These are phyloP conservation scores for Perca fluviatilis DNA, from an alignment of 2,113 vertebrate species.

Conservation along the genomic window DNA sequence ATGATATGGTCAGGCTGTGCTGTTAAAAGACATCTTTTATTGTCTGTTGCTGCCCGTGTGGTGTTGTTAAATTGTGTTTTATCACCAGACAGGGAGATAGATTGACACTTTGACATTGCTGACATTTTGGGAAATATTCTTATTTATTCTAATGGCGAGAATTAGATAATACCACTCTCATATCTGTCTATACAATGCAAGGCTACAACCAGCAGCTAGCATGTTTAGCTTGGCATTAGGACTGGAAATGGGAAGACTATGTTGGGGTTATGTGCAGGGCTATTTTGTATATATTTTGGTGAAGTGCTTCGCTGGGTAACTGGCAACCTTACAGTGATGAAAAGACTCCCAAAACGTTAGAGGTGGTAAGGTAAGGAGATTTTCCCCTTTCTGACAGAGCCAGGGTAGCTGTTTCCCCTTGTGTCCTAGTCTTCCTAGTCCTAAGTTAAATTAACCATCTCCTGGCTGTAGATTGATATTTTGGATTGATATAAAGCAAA, in stretches of 20 bases:
- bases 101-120: background rate
- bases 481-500: background rate
- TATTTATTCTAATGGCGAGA: background rate
- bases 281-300: too few relatives aligned
- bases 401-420: background rate
- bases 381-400: background rate
- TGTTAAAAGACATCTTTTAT: background rate
- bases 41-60: background rate
- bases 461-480: background rate
- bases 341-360: too few relatives aligned
- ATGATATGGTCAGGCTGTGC: background rate
- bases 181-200: background rate
- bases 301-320: too few relatives aligned
- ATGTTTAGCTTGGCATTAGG: too few relatives aligned
- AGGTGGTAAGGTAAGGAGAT: too few relatives aligned
- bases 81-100: background rate
- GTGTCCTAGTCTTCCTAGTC: background rate
- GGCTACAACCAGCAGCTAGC: background rate
- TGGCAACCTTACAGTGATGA: too few relatives aligned
- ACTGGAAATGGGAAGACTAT: too few relatives aligned
- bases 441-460: background rate
- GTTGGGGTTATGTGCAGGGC: too few relatives aligned
- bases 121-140: background rate
- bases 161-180: too few relatives aligned
- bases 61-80: background rate